Conservation (phyloP, 2,113 vertebrate genomes). For the Plestiodon gilberti region DNA sequence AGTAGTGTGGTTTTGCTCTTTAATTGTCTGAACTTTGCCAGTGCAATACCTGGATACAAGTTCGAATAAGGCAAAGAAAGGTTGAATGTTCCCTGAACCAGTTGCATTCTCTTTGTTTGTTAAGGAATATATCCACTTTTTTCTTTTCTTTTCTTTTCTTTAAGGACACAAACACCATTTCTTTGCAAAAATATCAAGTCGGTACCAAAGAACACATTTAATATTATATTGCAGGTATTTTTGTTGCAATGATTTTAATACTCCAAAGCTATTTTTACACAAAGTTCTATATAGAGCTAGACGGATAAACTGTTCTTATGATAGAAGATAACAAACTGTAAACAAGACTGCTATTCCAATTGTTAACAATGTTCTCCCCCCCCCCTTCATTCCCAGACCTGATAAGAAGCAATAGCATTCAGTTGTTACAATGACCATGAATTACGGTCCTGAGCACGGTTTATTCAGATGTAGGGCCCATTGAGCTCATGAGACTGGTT, state of each 20-base stretch:
- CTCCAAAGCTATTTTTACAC: conserved; percentile 86
- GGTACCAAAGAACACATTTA: conserved; percentile 85
- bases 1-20: conserved; percentile 75
- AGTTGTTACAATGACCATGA: not conserved
- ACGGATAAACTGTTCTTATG: conserved; percentile 79
- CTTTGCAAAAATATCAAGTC: conserved; percentile 74
- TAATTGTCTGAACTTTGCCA: conserved; percentile 73
- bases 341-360: conserved; percentile 76
- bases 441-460: not conserved
- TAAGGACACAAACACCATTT: conserved; percentile 73
- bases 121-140: conserved; percentile 78
- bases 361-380: conserved; percentile 32
- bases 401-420: conserved; percentile 71
- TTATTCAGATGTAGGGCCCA: not conserved
- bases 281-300: conserved; percentile 83
- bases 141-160: not conserved
- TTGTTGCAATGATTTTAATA: conserved; percentile 87
- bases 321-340: conserved; percentile 73
- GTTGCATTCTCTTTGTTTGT: conserved; percentile 98
- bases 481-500: no score
- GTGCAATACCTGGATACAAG: conserved; percentile 64
- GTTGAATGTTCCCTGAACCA: conserved; percentile 83
- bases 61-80: conserved; percentile 79
- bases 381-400: conserved; percentile 61
- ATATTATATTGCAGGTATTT: conserved; percentile 83